These are phyloP conservation scores for Magallana nippona DNA, from an alignment of 2,888 invertebrate genomes.

Conservation along the genomic window DNA sequence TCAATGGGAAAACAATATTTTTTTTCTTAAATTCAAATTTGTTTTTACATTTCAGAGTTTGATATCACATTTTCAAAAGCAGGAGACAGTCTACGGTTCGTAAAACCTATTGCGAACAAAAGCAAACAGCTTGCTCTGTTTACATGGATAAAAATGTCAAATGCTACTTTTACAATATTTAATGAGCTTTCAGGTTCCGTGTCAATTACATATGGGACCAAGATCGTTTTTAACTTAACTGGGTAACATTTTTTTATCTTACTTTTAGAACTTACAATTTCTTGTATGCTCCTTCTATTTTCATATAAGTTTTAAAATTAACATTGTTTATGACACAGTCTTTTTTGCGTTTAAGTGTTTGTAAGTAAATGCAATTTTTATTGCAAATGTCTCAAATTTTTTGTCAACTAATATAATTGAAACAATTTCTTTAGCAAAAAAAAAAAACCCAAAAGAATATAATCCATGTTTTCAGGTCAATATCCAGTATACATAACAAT, in stretches of 20 bases:
- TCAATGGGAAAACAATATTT: too few species aligned
- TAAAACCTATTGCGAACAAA: not conserved
- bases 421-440: too few species aligned
- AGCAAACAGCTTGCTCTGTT: not conserved
- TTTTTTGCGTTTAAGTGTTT: too few species aligned
- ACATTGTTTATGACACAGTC: too few species aligned
- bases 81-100: not conserved
- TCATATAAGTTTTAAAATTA: too few species aligned
- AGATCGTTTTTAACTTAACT: not conserved
- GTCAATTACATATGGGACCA: not conserved
- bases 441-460: too few species aligned
- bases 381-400: too few species aligned
- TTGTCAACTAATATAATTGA: too few species aligned
- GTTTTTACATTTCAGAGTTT: not conserved
- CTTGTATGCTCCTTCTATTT: too few species aligned
- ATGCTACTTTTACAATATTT: not conserved
- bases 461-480: not conserved
- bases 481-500: not conserved
- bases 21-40: too few species aligned
- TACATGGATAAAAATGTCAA: not conserved
- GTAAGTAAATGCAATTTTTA: too few species aligned
- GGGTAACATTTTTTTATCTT: not conserved
- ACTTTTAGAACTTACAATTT: too few species aligned
- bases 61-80: not conserved
- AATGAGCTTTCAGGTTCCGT: not conserved